Percentiles rank a stretch among this genome's conserved stretches.
Conservation (phyloP, 2,113 vertebrate species). For the Cynoglossus semilaevis region DNA sequence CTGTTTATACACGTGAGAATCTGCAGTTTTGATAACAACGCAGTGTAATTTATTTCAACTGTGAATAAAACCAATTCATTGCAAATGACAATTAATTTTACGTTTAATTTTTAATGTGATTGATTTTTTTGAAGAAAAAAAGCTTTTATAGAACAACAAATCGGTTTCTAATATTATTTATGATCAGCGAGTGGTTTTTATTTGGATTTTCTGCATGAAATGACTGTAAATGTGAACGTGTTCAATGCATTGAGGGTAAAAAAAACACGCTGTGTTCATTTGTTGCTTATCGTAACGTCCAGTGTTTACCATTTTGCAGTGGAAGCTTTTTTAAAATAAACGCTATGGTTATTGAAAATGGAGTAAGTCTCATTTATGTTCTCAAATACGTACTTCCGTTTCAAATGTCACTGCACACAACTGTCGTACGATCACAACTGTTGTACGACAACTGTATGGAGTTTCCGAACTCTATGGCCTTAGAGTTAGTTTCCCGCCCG, state of each 20-base stretch:
- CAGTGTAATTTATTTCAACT: slow-evolving; percentile 1
- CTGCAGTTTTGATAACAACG: slow-evolving; percentile 7
- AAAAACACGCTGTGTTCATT: slow-evolving; percentile 40
- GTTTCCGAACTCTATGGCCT: too few relatives aligned
- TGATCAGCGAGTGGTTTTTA: slow-evolving; percentile 23
- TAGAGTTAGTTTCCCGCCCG: too few relatives aligned
- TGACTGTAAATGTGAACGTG: slow-evolving; percentile 55
- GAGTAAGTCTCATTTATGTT: neutral
- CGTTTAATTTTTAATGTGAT: neutral
- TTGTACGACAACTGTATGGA: too few relatives aligned
- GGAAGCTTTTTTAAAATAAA: slow-evolving; percentile 69
- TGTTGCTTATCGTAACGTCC: slow-evolving; percentile 57
- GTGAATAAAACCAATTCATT: slow-evolving; percentile 18
- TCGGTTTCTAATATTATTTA: neutral
- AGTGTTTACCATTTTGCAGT: slow-evolving; percentile 61
- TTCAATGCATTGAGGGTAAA: slow-evolving; percentile 45
- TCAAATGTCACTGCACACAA: too few relatives aligned
- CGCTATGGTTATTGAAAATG: slow-evolving; percentile 27
- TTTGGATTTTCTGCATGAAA: slow-evolving; percentile 63
- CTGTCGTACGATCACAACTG: too few relatives aligned
- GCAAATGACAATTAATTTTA: slow-evolving; percentile 2
- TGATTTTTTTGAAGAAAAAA: neutral
- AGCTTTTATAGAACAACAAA: neutral
- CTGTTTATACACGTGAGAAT: neutral
- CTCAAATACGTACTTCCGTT: too few relatives aligned